Conservation (phyloP, 2,888 invertebrate genomes). For the Morpho helenor region DNA sequence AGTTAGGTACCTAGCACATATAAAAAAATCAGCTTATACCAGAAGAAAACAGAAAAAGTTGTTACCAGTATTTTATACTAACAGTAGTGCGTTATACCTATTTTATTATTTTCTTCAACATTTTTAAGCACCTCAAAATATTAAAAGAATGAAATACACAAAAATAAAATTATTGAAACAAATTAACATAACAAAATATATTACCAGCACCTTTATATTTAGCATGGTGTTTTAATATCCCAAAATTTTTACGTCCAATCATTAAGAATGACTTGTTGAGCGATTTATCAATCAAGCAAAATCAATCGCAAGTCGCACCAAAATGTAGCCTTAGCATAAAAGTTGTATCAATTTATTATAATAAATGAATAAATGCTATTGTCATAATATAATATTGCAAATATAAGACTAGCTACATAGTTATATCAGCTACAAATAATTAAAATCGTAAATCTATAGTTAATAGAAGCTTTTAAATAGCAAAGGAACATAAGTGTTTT, state of each 20-base stretch:
- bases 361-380: constrained; percentile 28
- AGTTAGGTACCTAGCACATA: no score
- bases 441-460: constrained; percentile 25
- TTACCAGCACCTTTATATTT: no score
- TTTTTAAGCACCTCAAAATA: no score
- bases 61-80: no score
- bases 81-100: no score
- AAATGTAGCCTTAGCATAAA: constrained; percentile 3
- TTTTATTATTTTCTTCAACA: no score
- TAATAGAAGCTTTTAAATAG: constrained; percentile 27
- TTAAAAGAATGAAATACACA: no score
- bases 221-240: no score
- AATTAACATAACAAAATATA: no score
- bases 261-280: background rate
- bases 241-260: constrained; percentile 6
- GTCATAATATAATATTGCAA: constrained; percentile 24
- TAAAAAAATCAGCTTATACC: no score
- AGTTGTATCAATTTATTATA: background rate
- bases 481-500: constrained; percentile 43
- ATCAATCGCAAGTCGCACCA: background rate
- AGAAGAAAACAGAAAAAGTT: no score
- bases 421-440: constrained; percentile 24
- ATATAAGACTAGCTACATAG: constrained; percentile 31
- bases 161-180: no score
- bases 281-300: background rate